Percentiles rank a stretch among this genome's conserved stretches.
These are phyloP conservation scores for Parnassius smintheus DNA, from an alignment of 2,888 invertebrate genomes.

Conservation along the genomic window DNA sequence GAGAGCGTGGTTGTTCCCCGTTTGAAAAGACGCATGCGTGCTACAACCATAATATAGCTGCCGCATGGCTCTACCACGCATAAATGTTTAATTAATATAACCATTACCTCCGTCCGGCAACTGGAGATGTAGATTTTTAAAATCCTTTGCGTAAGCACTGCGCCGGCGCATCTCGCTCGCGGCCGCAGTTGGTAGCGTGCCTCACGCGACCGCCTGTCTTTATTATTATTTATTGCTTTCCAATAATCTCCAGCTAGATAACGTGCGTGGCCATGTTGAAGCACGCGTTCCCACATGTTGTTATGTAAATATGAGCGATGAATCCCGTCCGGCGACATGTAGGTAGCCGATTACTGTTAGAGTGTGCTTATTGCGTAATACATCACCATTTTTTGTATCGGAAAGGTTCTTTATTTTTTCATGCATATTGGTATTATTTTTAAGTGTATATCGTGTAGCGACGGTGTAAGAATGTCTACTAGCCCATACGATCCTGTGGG, in stretches of 20 bases:
- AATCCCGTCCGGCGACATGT: conserved; percentile 39
- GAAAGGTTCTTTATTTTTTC: too few relatives aligned
- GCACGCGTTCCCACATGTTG: conserved; percentile 21
- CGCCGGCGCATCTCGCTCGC: conserved; percentile 28
- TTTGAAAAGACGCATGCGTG: too few relatives aligned
- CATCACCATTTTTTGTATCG: too few relatives aligned
- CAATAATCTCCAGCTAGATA: conserved; percentile 66
- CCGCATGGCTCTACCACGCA: too few relatives aligned
- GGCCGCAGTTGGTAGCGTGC: conserved; percentile 72
- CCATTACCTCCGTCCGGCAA: conserved; percentile 24
- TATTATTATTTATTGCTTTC: conserved; percentile 78
- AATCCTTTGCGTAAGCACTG: conserved; percentile 24
- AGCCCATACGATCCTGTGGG: too few relatives aligned
- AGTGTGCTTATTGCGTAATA: conserved; percentile 6
- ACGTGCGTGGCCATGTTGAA: conserved; percentile 46
- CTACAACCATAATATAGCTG: too few relatives aligned
- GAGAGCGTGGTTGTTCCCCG: too few relatives aligned
- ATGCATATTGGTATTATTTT: too few relatives aligned
- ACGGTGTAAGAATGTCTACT: too few relatives aligned
- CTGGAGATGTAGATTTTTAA: conserved; percentile 32
- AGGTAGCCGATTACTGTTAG: conserved; percentile 14
- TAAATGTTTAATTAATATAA: conserved; percentile 2
- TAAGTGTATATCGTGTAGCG: too few relatives aligned
- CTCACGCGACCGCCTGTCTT: conserved; percentile 68
- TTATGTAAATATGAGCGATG: conserved; percentile 33